A percentile compares a stretch with the other conserved stretches of the same genome.
phyloP scores from a whole-genome alignment of 2,888 invertebrate genomes.

The Cerastoderma edule region DNA sequence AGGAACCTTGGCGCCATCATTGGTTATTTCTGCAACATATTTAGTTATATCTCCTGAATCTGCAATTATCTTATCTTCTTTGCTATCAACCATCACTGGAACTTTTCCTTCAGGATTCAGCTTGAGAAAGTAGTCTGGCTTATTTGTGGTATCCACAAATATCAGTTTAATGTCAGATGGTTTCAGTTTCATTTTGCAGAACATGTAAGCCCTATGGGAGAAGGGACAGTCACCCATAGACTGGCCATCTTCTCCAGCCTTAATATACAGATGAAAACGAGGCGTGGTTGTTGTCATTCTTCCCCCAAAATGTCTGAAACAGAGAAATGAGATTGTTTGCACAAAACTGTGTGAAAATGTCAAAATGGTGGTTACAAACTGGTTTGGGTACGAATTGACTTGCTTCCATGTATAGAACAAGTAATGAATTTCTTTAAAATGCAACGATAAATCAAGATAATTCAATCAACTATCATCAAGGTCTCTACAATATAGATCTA shows the following conservation, averaged over 20 bases:
- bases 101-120: slow-evolving; percentile 66
- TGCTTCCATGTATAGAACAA: too few relatives aligned
- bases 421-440: too few relatives aligned
- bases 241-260: slow-evolving; percentile 65
- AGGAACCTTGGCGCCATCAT: not conserved
- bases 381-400: too few relatives aligned
- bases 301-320: too few relatives aligned
- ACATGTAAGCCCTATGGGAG: slow-evolving; percentile 65
- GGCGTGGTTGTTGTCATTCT: too few relatives aligned
- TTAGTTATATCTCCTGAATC: slow-evolving; percentile 66
- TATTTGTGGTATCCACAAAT: slow-evolving; percentile 59
- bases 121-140: slow-evolving; percentile 61
- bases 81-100: slow-evolving; percentile 66
- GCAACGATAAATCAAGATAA: too few relatives aligned
- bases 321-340: too few relatives aligned
- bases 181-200: slow-evolving; percentile 53
- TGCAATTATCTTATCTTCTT: slow-evolving; percentile 52
- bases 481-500: too few relatives aligned
- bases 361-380: too few relatives aligned
- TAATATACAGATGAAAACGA: slow-evolving; percentile 67
- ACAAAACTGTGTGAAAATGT: too few relatives aligned
- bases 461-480: too few relatives aligned
- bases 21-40: slow-evolving; percentile 53
- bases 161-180: slow-evolving; percentile 45
- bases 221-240: slow-evolving; percentile 72